Conservation (phyloP, 2,113 vertebrate species). For the Myotis davidii region DNA sequence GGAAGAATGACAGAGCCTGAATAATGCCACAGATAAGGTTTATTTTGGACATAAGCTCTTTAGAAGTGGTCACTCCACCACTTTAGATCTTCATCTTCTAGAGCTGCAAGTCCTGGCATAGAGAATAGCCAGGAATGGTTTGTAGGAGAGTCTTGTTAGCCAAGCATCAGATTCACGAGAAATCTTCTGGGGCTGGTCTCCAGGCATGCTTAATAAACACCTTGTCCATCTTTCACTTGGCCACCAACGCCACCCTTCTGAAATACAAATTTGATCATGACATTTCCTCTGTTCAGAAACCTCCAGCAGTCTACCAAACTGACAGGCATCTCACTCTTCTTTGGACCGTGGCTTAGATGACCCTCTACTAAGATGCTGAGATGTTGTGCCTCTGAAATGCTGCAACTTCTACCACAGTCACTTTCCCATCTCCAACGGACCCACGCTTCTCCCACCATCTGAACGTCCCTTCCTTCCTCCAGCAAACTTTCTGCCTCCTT, state of each 20-base stretch:
- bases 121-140: background rate
- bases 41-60: conserved; percentile 8
- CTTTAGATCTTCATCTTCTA: background rate
- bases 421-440: background rate
- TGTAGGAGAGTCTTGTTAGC: background rate
- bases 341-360: background rate
- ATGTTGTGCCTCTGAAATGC: background rate
- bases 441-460: background rate
- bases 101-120: background rate
- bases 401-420: background rate
- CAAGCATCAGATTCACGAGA: background rate
- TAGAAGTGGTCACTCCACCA: background rate
- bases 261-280: background rate
- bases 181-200: background rate
- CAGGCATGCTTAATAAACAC: background rate
- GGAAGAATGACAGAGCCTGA: background rate
- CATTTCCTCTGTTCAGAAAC: background rate
- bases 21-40: background rate
- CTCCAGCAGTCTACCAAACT: background rate
- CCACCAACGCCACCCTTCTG: background rate
- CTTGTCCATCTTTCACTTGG: rapidly evolving
- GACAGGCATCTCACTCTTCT: background rate
- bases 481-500: background rate
- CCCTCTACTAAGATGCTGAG: background rate
- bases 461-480: background rate